Evolutionary conservation across 2,888 invertebrate species (phyloP), one percentile per base, ranked within the genome.

Genomic region (Amiota communis): DNA sequence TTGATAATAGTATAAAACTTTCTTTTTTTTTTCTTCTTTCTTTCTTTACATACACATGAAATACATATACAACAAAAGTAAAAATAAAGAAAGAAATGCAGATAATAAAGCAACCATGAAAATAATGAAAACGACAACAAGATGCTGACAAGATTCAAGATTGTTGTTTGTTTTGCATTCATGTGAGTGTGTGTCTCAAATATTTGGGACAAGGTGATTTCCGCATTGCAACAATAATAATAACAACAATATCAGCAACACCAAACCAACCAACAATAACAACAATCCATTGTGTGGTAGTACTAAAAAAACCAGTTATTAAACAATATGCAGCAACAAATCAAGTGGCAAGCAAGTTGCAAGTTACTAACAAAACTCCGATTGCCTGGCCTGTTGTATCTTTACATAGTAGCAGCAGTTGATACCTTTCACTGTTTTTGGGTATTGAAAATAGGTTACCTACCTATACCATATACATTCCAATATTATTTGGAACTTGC

Each of bases 191-290:
- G 23, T 23, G 36, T 48, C 10, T 20, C 20, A 57, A 71, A 74
- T 79, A 84, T 80, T 84, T 81, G 78, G 85, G 80, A 79, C 86
- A 87, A 86, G 84, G 85, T 83, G 79, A 80, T 86, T 86, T 87
- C 85, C 85, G 83, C 77, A 61, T 63, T 17, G 47, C 73, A 20
- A 63, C 56, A 36, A n/a, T 23, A 15, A 51, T 17, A 64, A 36
- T 36, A 71, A 53, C 63, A 73, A 65, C 36, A 36, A 36, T 6
- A 36, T 6, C 36, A 36, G 3, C 3, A 23, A 23, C 23, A 23
- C 3, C 36, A 36, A 0, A 36, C 59, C 20, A 17, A 23, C 64
- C 73, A 71, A 46, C 65, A 70, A 74, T 23, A 71, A 69, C 61
- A 23, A 23, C n/a, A n/a, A 23, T 23, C 3, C 23, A 23, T 23